Evolutionary conservation across 2,888 invertebrate genomes (phyloP).

Genomic region (Melitaea athalia): DNA sequence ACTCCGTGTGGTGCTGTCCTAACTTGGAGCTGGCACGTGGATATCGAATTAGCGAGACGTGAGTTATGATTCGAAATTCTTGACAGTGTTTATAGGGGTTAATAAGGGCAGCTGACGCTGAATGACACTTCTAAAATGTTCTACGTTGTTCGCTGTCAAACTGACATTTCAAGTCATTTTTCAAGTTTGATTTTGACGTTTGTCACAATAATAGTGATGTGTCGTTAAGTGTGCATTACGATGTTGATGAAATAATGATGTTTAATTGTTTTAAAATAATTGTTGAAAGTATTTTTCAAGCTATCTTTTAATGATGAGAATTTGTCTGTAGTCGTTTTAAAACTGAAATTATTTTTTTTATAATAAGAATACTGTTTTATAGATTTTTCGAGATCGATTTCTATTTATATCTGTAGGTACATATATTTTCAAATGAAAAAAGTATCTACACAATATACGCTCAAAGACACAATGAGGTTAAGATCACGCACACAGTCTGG

Average conservation of each 20-base stretch:
- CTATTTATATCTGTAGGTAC: too few relatives aligned
- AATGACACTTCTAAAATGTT: conserved; percentile 12
- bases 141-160: conserved; percentile 57
- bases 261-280: too few relatives aligned
- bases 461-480: conserved; percentile 3
- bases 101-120: conserved; percentile 65
- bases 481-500: conserved; percentile 19
- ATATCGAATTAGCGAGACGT: conserved; percentile 65
- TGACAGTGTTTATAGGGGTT: conserved; percentile 65
- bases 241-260: background rate
- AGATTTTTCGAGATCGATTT: too few relatives aligned
- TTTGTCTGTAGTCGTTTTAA: too few relatives aligned
- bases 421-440: too few relatives aligned
- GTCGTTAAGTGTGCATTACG: background rate
- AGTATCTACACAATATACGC: background rate
- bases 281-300: too few relatives aligned
- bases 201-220: conserved; percentile 9
- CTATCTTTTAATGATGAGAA: too few relatives aligned
- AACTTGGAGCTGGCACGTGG: conserved; percentile 35
- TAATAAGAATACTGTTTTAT: too few relatives aligned
- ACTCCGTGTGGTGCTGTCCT: background rate
- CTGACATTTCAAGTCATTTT: conserved; percentile 9
- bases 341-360: too few relatives aligned
- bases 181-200: conserved; percentile 10
- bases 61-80: conserved; percentile 62